Evolutionary conservation across 2,888 invertebrate genomes (phyloP).

Genomic region (Agrenia bidenticulata): DNA sequence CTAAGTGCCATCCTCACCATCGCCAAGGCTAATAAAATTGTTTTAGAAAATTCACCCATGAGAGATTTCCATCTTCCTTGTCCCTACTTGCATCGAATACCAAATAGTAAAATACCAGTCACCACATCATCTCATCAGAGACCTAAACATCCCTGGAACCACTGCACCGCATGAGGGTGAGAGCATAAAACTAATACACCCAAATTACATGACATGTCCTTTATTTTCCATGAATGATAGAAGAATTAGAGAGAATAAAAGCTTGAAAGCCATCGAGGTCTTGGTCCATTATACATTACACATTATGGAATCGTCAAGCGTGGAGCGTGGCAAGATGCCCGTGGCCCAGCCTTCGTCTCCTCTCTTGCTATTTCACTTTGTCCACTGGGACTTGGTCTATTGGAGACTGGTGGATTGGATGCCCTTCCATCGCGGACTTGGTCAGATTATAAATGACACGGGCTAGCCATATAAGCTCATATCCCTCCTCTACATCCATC

Average conservation of each 20-base stretch:
- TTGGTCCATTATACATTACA: constrained; percentile 2
- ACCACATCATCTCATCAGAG: not conserved
- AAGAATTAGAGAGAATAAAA: constrained; percentile 17
- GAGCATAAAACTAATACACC: constrained; percentile 28
- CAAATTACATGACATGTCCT: constrained; percentile 33
- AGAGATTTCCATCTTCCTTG: constrained; percentile 18
- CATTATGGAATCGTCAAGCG: not conserved
- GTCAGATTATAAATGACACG: constrained; percentile 7
- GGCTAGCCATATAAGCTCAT: not conserved
- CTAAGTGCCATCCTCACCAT: not conserved
- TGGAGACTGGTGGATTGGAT: constrained; percentile 2
- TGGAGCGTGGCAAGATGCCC: constrained; percentile 17
- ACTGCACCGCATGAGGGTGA: not conserved
- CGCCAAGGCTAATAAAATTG: constrained; percentile 12
- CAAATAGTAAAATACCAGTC: not conserved
- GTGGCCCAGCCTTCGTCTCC: constrained; percentile 17
- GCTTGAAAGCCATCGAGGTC: constrained; percentile 1
- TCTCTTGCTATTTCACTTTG: constrained; percentile 13
- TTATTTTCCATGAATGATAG: constrained; percentile 22
- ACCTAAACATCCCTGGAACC: too few species aligned
- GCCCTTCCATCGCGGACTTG: not conserved
- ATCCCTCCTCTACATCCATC: not conserved
- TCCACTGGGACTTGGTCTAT: constrained; percentile 9
- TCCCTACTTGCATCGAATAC: not conserved
- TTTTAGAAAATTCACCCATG: constrained; percentile 13